Evolutionary conservation across 2,113 vertebrate species (phyloP).

Genomic region (Seriola dumerili): DNA sequence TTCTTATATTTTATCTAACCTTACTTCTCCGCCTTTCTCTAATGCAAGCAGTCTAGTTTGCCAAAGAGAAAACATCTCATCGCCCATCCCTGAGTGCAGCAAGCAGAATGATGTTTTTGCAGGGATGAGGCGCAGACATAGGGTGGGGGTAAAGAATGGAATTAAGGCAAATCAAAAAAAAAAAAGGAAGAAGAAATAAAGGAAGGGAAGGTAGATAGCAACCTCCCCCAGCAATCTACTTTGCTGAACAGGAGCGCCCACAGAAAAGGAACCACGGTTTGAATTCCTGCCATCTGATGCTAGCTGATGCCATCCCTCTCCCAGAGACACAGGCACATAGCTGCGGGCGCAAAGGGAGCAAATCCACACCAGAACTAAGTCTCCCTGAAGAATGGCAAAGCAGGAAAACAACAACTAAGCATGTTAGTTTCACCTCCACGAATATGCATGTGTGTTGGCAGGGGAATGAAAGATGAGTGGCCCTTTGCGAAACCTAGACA

Average conservation of each 20-base stretch:
- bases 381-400: slow-evolving; percentile 74
- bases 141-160: slow-evolving; percentile 60
- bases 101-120: slow-evolving; percentile 43
- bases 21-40: slow-evolving; percentile 24
- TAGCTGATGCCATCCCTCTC: slow-evolving; percentile 75
- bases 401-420: slow-evolving; percentile 84
- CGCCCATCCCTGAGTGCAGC: slow-evolving; percentile 31
- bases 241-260: slow-evolving; percentile 74
- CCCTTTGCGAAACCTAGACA: slow-evolving; percentile 78
- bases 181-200: slow-evolving; percentile 57
- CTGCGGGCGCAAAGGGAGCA: slow-evolving; percentile 73
- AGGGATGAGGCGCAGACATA: slow-evolving; percentile 52
- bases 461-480: slow-evolving; percentile 77
- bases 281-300: slow-evolving; percentile 75
- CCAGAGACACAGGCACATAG: slow-evolving; percentile 70
- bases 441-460: slow-evolving; percentile 80
- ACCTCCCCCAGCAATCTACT: slow-evolving; percentile 75
- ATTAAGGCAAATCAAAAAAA: slow-evolving; percentile 60
- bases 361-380: slow-evolving; percentile 84
- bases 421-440: slow-evolving; percentile 79
- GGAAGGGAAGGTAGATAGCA: slow-evolving; percentile 55
- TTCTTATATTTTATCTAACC: slow-evolving; percentile 8
- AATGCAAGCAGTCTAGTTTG: slow-evolving; percentile 44
- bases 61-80: slow-evolving; percentile 61
- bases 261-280: slow-evolving; percentile 72